Evolutionary conservation across 2,797 vertebrate genomes (phyloP), one percentile per base, ranked within the genome.

Genomic region (Chaetodon trifasciatus): DNA sequence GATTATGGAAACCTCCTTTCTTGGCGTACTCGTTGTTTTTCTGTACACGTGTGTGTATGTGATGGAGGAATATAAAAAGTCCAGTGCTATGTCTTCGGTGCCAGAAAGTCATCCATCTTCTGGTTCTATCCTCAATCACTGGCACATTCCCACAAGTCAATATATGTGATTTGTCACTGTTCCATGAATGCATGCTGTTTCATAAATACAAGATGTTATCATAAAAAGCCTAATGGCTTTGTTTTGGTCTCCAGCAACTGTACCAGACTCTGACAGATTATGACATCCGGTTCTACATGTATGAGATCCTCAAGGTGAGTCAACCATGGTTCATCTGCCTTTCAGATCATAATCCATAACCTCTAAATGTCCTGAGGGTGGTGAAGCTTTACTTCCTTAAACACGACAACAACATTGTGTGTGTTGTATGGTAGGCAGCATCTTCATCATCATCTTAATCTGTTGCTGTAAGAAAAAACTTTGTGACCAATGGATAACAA

Each of bases 221-320:
- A 47, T 32, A 11, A 4, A 21, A 62, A 70, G 3, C 8, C 3
- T 74, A 64, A 76, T 72, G 11, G 24, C 23, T 74, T 75, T 68
- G 9, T 70, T 84, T 76, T 81, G 32, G 2, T 78, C 83, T 81
- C 83, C 87, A 96, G 95, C 95, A 96, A 96, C 90, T 96, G 79
- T 96, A 96, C 94, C 95, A 96, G 83, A 96, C 95, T 46, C 90
- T 96, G 90, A 94, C 95, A 42, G 95, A 96, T 84, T 96, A 92
- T 52, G 95, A 96, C 91, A 96, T 96, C 74, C 92, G 95, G 44
- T 96, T 96, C 92, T 96, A 96, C 91, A 96, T 96, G 95, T 95
- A 95, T 50, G 95, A 96, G 92, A 96, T 96, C 77, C 92, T 96
- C 56, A 96, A 95, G 94, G 95, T 95, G 76, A 92, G 93, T 67